Evolutionary conservation across 53 echinoderm and acorn worm species (phyloP).

Genomic region (Arbacia lixula): DNA sequence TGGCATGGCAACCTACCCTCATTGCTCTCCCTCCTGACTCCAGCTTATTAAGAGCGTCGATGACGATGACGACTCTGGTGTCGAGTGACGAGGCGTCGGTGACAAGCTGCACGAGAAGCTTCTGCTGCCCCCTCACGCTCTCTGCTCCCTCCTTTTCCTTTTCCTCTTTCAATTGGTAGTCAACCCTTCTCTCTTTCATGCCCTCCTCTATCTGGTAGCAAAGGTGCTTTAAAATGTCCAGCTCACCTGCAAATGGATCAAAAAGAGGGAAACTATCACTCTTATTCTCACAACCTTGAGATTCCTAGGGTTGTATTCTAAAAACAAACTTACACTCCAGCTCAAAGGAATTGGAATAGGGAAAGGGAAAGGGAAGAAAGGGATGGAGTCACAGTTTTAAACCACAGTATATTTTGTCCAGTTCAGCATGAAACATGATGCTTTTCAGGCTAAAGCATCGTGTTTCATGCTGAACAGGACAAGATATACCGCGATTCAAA

Average conservation of each 20-base stretch:
- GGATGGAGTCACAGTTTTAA: no score
- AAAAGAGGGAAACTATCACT: no score
- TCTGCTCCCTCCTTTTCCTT: slow-evolving; percentile 54
- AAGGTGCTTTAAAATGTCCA: slow-evolving; percentile 60
- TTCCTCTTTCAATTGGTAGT: slow-evolving; percentile 2
- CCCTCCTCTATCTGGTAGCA: slow-evolving; percentile 67
- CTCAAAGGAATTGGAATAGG: no score
- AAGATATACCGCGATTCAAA: no score
- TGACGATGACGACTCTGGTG: slow-evolving; percentile 61
- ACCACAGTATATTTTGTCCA: no score
- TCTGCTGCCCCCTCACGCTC: slow-evolving; percentile 58
- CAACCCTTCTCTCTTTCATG: background rate
- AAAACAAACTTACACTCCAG: no score
- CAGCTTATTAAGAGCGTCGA: slow-evolving; percentile 81
- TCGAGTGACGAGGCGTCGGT: slow-evolving; percentile 48
- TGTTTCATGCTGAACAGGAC: no score
- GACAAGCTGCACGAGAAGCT: slow-evolving; percentile 57
- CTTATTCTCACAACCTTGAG: no score
- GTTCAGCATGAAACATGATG: no score
- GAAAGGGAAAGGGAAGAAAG: no score
- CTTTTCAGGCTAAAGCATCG: no score
- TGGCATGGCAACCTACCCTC: slow-evolving; percentile 68
- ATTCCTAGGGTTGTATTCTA: no score
- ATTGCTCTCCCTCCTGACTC: slow-evolving; percentile 68
- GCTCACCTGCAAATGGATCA: slow-evolving; percentile 60